Base-by-base conservation (phyloP, 2,797 vertebrate genomes). In the Eutrigla gurnardus region DNA sequence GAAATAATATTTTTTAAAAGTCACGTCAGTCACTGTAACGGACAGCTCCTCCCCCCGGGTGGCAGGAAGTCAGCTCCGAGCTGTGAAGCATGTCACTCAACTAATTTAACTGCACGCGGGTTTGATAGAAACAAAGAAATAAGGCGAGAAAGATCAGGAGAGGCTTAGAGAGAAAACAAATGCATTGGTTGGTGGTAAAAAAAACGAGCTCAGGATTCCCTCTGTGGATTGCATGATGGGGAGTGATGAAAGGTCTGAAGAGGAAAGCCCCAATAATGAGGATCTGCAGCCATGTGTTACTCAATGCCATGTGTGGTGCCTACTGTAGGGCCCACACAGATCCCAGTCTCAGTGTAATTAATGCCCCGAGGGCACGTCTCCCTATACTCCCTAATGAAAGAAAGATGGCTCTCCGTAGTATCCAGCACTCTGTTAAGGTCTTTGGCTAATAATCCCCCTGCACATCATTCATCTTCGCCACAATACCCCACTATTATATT, bases 1-100 rank as follows among this genome's bases (percentile, higher is more conserved):
- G 77, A 92, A 93, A 93, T 83, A 66, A 92, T 89, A 88, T 92
- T 91, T 90, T 75, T 58, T 69, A 64, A 74, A 87, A 91, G 82
- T 81, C 78, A 80, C 77, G 86, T 85, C 85, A 68, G 77, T 94
- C 92, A 92, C 63, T 33, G 79, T 83, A 90, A 92, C 70, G 60
- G 90, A 91, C 92, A 93, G 83, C 74, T 88, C 84, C 77, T 88
- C 88, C 83, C 86, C 78, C 72, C 69, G 86, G 78, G 77, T 66
- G 54, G 74, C 72, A 75, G 70, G 76, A 80, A 85, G 78, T 76
- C 58, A 64, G 25, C 25, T 25, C 25, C 25, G 76, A 74, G 70
- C 68, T 81, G 75, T 91, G 81, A 88, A 75, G 80, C 42, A 12
- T 80, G 89, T 88, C 83, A 88, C 73, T 88, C 84, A 89, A 63